Percentiles rank a stretch among this genome's conserved stretches.
Evolutionary conservation across 2,113 vertebrate species (phyloP).

Genomic region (Psilopsiagon aymara): DNA sequence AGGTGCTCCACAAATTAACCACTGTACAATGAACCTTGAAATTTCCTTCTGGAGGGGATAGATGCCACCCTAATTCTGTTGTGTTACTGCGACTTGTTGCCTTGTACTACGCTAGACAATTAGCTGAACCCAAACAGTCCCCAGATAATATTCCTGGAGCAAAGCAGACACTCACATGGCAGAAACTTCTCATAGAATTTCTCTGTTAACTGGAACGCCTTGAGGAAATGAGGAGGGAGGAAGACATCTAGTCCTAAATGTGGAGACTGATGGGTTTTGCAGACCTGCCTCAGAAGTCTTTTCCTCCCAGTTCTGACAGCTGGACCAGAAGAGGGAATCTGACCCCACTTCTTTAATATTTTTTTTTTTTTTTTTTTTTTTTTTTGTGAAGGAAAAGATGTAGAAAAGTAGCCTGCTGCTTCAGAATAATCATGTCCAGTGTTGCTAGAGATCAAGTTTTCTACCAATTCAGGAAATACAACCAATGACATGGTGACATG

Average conservation of each 20-base stretch:
- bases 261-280: neutral
- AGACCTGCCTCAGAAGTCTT: neutral
- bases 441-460: neutral
- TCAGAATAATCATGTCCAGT: neutral
- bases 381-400: neutral
- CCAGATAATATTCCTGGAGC: neutral
- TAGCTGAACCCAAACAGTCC: neutral
- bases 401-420: neutral
- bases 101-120: neutral
- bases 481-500: neutral
- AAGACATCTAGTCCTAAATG: neutral
- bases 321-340: neutral
- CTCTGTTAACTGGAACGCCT: neutral
- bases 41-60: neutral
- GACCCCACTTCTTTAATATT: neutral
- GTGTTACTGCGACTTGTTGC: rapidly evolving
- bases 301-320: neutral
- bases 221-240: neutral
- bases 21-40: rapidly evolving
- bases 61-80: neutral
- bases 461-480: neutral
- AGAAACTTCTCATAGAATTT: neutral
- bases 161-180: neutral
- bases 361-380: neutral
- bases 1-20: neutral